Conservation (phyloP, 2,888 invertebrate genomes). For the Tetramorium bicarinatum region DNA sequence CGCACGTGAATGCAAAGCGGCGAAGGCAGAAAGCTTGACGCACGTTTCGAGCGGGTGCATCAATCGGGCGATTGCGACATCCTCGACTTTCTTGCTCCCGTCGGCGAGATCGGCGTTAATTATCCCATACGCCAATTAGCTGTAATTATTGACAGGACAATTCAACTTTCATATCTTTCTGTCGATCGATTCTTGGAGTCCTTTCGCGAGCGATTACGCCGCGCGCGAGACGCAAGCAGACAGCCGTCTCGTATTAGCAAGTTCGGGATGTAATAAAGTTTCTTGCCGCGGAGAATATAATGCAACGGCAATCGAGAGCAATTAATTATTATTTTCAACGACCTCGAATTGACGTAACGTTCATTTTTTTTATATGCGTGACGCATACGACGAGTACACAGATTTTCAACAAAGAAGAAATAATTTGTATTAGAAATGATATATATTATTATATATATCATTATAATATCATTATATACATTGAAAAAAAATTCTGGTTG, state of each 20-base stretch:
- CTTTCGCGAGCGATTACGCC: constrained; percentile 6
- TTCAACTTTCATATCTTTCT: constrained; percentile 21
- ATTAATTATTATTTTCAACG: constrained; percentile 40
- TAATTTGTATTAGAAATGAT: not conserved
- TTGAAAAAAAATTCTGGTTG: too few species aligned
- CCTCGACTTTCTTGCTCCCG: constrained; percentile 19
- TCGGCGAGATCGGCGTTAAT: constrained; percentile 37
- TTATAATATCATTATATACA: too few species aligned
- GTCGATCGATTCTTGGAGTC: not conserved
- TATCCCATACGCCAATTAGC: constrained; percentile 34
- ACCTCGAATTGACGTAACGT: not conserved
- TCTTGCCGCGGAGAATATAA: not conserved
- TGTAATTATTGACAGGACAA: constrained; percentile 46
- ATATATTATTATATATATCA: too few species aligned
- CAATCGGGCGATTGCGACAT: constrained; percentile 39
- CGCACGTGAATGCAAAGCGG: constrained; percentile 40
- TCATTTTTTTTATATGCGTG: not conserved
- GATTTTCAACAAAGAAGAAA: not conserved
- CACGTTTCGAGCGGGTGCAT: constrained; percentile 5
- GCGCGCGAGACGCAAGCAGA: not conserved
- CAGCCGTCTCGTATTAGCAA: not conserved
- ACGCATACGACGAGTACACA: not conserved
- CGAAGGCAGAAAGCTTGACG: constrained; percentile 41
- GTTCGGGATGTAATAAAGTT: constrained; percentile 19
- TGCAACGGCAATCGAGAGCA: constrained; percentile 1